phyloP scores from a whole-genome alignment of 1,140 invertebrate genomes.

The Drosophila orena region DNA sequence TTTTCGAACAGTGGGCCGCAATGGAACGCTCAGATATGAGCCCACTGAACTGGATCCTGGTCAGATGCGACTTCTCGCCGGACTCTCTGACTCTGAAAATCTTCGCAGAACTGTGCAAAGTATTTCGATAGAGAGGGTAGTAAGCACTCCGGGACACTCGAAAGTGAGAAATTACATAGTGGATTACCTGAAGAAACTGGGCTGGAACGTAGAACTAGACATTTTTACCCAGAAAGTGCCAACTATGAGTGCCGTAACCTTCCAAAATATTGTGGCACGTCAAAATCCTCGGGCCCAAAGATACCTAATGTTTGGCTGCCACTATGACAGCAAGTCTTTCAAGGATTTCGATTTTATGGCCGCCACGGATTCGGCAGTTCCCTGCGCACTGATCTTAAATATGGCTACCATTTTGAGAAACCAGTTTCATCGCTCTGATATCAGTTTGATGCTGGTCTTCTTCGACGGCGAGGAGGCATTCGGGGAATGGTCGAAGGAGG shows the following conservation, averaged over 20 bases:
- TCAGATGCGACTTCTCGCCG: not conserved
- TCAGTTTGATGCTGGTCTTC: slow-evolving; percentile 96
- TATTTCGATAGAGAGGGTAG: slow-evolving; percentile 90
- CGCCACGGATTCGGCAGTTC: slow-evolving; percentile 87
- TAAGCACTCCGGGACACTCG: slow-evolving; percentile 88
- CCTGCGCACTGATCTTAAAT: slow-evolving; percentile 97
- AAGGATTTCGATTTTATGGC: slow-evolving; percentile 88
- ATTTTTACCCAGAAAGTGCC: slow-evolving; percentile 90
- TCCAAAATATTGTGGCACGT: slow-evolving; percentile 94
- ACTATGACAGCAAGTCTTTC: slow-evolving; percentile 97
- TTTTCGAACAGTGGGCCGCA: not conserved
- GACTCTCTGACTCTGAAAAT: slow-evolving; percentile 85
- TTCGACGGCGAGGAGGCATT: slow-evolving; percentile 99
- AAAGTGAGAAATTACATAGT: slow-evolving; percentile 90
- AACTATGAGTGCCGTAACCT: slow-evolving; percentile 88
- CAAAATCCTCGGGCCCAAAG: slow-evolving; percentile 91
- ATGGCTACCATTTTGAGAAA: slow-evolving; percentile 90
- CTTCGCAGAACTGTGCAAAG: slow-evolving; percentile 88
- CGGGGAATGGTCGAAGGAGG: slow-evolving; percentile 87
- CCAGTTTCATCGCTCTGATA: slow-evolving; percentile 86
- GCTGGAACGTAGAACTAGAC: slow-evolving; percentile 92
- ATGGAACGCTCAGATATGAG: not conserved
- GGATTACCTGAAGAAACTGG: slow-evolving; percentile 85
- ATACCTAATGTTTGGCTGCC: slow-evolving; percentile 94
- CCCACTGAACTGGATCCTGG: not conserved